Conservation (phyloP, 1,140 invertebrate genomes). For the Ceratina calcarata region DNA sequence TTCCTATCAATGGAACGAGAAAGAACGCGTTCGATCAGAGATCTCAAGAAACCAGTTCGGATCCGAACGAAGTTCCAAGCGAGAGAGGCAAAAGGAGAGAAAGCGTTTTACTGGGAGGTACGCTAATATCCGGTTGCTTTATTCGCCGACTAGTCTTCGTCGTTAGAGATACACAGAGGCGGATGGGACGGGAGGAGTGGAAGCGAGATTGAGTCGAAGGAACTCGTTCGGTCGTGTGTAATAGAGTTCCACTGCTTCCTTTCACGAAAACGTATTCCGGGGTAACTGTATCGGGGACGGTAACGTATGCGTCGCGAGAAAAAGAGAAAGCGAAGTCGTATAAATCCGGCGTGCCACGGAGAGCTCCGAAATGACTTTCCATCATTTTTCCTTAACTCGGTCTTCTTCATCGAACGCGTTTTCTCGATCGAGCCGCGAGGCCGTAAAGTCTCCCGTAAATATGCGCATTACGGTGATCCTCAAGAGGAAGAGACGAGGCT, state of each 20-base stretch:
- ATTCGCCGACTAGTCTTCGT: conserved; percentile 32
- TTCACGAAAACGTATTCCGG: conserved; percentile 48
- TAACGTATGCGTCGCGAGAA: conserved; percentile 44
- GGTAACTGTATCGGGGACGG: conserved; percentile 39
- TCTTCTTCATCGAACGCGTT: conserved; percentile 49
- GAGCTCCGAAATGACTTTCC: conserved; percentile 53
- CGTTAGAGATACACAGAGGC: conserved; percentile 38
- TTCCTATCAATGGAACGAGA: neutral
- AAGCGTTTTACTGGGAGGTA: conserved; percentile 46
- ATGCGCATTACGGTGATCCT: conserved; percentile 46
- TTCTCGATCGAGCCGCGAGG: conserved; percentile 28
- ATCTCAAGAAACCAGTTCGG: conserved; percentile 7
- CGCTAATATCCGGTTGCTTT: conserved; percentile 62
- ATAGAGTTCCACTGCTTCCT: conserved; percentile 42
- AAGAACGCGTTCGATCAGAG: neutral
- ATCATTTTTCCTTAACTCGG: conserved; percentile 53
- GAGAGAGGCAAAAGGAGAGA: conserved; percentile 2
- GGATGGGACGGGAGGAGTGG: neutral
- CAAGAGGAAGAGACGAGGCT: conserved; percentile 26
- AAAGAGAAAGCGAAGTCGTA: conserved; percentile 13
- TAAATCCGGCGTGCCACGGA: conserved; percentile 21
- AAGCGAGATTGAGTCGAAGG: conserved; percentile 53
- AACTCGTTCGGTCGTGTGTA: conserved; percentile 52
- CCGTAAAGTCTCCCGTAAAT: conserved; percentile 51
- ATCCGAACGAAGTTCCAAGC: conserved; percentile 12